These are phyloP conservation scores for Pachydiplax longipennis DNA, from an alignment of 2,888 invertebrate genomes.

Conservation along the genomic window DNA sequence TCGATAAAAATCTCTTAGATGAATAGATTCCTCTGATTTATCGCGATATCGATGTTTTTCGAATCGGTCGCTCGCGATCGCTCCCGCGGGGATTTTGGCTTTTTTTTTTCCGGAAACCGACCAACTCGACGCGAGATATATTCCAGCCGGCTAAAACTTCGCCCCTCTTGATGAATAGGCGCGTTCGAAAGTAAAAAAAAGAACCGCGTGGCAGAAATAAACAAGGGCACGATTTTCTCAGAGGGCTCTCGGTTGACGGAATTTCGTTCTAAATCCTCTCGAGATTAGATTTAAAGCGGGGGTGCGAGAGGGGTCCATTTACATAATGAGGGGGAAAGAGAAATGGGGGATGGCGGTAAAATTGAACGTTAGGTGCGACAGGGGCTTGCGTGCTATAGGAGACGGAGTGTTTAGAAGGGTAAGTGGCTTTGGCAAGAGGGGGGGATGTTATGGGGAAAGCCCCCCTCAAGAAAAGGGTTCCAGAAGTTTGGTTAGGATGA, in stretches of 20 bases:
- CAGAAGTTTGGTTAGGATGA: conserved; percentile 12
- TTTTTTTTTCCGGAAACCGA: too few relatives aligned
- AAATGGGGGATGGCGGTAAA: background rate
- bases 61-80: too few relatives aligned
- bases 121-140: too few relatives aligned
- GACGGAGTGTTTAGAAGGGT: background rate
- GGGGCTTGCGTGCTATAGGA: too few relatives aligned
- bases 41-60: too few relatives aligned
- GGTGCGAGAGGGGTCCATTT: background rate
- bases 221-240: background rate
- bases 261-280: background rate
- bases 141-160: too few relatives aligned
- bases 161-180: too few relatives aligned
- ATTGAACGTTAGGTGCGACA: background rate
- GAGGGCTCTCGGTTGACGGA: background rate
- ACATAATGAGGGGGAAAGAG: background rate
- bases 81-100: too few relatives aligned
- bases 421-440: background rate
- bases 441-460: background rate
- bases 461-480: background rate
- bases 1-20: too few relatives aligned
- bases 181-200: too few relatives aligned
- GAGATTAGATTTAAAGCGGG: background rate
- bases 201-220: background rate
- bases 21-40: too few relatives aligned